Conservation (phyloP, 2,113 vertebrate species). For the Nothoprocta pentlandii region DNA sequence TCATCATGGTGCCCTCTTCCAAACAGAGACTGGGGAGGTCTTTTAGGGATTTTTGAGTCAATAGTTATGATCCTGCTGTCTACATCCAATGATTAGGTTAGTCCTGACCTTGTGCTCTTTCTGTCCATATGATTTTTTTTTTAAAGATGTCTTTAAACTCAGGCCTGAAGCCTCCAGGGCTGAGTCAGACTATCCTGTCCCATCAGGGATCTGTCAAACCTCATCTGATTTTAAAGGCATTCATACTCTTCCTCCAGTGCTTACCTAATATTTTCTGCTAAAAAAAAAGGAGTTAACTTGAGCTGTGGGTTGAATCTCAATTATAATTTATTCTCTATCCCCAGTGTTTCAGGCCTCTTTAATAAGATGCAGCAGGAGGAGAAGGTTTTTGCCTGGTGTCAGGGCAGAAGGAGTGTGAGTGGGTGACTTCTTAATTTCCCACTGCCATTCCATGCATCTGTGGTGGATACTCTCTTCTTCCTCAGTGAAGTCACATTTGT, state of each 20-base stretch:
- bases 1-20: neutral
- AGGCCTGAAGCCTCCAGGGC: neutral
- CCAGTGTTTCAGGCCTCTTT: neutral
- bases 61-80: neutral
- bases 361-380: neutral
- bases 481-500: neutral
- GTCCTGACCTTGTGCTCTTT: neutral
- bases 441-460: neutral
- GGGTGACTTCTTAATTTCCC: neutral
- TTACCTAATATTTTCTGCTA: neutral
- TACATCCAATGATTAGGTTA: rapidly evolving
- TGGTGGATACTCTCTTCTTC: neutral
- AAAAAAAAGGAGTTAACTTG: neutral
- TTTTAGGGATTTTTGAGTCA: neutral
- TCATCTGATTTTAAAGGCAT: neutral
- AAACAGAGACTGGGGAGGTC: neutral
- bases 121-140: neutral
- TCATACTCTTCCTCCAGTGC: neutral
- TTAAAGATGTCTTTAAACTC: neutral
- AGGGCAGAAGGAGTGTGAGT: neutral
- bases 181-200: neutral
- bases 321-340: neutral
- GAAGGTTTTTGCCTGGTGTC: rapidly evolving
- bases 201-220: neutral
- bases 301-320: neutral